Conservation (phyloP, 1,140 invertebrate genomes). For the Drosophila varians region DNA sequence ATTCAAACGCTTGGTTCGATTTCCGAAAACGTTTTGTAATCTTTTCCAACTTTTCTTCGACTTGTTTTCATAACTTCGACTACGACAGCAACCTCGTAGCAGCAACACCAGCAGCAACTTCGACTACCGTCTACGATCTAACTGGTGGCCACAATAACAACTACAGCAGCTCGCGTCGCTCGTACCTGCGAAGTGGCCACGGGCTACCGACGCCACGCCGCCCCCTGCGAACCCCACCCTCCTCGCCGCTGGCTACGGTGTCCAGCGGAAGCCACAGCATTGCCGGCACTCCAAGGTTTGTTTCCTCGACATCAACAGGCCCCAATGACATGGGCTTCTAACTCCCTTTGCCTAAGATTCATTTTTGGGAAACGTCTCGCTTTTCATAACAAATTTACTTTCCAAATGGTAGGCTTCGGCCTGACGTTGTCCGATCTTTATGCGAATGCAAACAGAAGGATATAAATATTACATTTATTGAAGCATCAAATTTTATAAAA, state of each 20-base stretch:
- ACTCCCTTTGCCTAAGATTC: too few relatives aligned
- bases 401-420: neutral
- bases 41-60: slow-evolving; percentile 73
- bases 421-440: neutral
- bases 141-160: slow-evolving; percentile 63
- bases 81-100: slow-evolving; percentile 22
- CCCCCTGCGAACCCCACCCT: slow-evolving; percentile 75
- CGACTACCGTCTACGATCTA: slow-evolving; percentile 51
- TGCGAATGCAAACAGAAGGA: too few relatives aligned
- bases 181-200: slow-evolving; percentile 52
- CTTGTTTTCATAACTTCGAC: slow-evolving; percentile 67
- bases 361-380: neutral
- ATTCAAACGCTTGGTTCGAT: slow-evolving; percentile 2
- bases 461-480: too few relatives aligned
- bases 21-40: slow-evolving; percentile 59
- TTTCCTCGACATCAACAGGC: slow-evolving; percentile 34
- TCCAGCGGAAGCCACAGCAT: slow-evolving; percentile 69
- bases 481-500: too few relatives aligned
- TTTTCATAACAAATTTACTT: slow-evolving; percentile 8
- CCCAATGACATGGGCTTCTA: neutral
- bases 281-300: slow-evolving; percentile 78
- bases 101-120: slow-evolving; percentile 15
- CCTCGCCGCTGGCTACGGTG: slow-evolving; percentile 77
- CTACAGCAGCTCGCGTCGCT: slow-evolving; percentile 57
- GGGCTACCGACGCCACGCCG: slow-evolving; percentile 69